Conservation (phyloP, 1,140 invertebrate species). For the Procambarus virginalis region DNA sequence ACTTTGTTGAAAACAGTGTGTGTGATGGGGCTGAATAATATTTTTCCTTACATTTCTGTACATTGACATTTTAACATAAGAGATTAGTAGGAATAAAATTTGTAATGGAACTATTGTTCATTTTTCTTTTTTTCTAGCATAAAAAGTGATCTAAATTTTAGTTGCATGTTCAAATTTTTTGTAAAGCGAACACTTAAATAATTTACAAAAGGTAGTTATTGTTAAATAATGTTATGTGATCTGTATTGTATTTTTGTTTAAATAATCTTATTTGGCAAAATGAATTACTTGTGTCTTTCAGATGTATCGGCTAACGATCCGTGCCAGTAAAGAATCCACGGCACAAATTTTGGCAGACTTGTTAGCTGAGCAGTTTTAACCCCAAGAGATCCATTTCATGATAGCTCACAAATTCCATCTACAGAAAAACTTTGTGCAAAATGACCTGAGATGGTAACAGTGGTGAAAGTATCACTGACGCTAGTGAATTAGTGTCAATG, state of each 20-base stretch:
- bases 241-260: neutral
- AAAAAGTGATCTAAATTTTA: no score
- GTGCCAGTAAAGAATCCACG: slow-evolving; percentile 96
- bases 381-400: neutral
- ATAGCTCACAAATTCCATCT: neutral
- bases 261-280: neutral
- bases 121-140: no score
- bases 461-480: neutral
- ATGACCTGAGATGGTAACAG: neutral
- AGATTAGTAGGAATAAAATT: no score
- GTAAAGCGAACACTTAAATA: no score
- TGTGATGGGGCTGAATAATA: no score
- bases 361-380: slow-evolving; percentile 88
- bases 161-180: no score
- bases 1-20: no score
- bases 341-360: slow-evolving; percentile 92
- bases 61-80: no score
- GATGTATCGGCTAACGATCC: slow-evolving; percentile 98
- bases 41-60: no score
- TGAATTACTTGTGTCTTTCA: slow-evolving; percentile 74
- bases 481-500: neutral
- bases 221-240: neutral
- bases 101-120: no score
- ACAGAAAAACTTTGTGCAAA: neutral
- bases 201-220: no score